Evolutionary conservation across 1,140 invertebrate genomes (phyloP), one percentile per base, ranked within the genome.

Genomic region (Bombus pyrosoma): DNA sequence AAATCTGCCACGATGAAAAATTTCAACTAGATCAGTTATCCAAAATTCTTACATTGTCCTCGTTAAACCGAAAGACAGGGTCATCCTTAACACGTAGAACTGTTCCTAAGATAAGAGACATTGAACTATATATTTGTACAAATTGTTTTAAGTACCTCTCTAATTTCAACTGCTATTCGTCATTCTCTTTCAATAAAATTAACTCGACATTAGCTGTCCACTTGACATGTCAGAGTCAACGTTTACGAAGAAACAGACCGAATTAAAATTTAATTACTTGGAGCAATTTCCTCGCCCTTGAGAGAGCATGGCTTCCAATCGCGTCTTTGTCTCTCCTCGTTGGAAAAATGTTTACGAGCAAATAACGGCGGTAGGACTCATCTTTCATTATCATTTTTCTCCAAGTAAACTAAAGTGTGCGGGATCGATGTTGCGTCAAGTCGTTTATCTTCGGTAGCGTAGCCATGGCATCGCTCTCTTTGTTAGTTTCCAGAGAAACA

Each of bases 321-420:
- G 28, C n/a, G 15, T 76, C 32, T 69, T n/a, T 15, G 18, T 53
- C 25, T 32, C 18, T 22, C 15, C n/a, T n/a, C 18, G 39, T 25
- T 22, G 34, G 41, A 32, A 47, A 62, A 34, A 41, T 83, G 41
- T 89, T 87, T 87, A 85, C 87, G 62, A 62, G 73, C 72, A 88
- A 87, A 86, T 73, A 78, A 71, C 5, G 39, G 37, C 28, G 18
- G 34, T 28, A 22, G 53, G 37, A 59, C 86, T 64, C 43, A 75
- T 88, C 81, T 83, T 83, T 88, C 64, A 62, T 88, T 86, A 89
- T 89, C 71, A 76, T 83, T 81, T 41, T 83, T 89, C 83, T 76
- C 83, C 37, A 37, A 85, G 64, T 59, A 64, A 86, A 85, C 87
- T 39, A 47, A 57, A 75, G 75, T 82, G 64, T 8, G 59, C 37